Evolutionary conservation across 64 coral and sea anemone species (phyloP).

Genomic region (Catalaphyllia jardinei): DNA sequence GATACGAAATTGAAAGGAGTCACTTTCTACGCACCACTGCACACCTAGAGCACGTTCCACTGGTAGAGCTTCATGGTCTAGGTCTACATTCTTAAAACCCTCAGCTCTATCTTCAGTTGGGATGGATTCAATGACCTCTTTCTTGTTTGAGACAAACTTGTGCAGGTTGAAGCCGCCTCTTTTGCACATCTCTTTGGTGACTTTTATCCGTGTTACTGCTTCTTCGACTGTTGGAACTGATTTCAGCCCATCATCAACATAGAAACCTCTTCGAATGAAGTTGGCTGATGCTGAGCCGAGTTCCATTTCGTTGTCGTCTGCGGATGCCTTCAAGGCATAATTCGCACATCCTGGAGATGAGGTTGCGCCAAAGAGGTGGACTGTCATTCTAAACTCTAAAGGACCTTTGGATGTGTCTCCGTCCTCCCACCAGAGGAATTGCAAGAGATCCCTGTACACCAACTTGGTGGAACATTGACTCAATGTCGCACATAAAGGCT

Average conservation of each 20-base stretch:
- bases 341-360: slow-evolving; percentile 41
- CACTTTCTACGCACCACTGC: not conserved
- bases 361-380: slow-evolving; percentile 46
- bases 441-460: slow-evolving; percentile 19
- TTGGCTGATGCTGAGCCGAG: slow-evolving; percentile 15
- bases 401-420: slow-evolving; percentile 13
- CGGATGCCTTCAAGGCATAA: slow-evolving; percentile 27
- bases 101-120: slow-evolving; percentile 18
- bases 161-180: slow-evolving; percentile 48
- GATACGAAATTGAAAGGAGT: slow-evolving; percentile 14
- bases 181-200: slow-evolving; percentile 24
- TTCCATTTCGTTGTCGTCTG: slow-evolving; percentile 6
- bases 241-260: slow-evolving; percentile 60
- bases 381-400: slow-evolving; percentile 31
- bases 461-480: slow-evolving; percentile 52
- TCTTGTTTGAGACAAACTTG: slow-evolving; percentile 47
- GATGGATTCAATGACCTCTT: slow-evolving; percentile 20
- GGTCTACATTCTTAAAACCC: not conserved
- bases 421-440: slow-evolving; percentile 51
- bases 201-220: slow-evolving; percentile 15
- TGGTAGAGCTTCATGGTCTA: not conserved
- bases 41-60: slow-evolving; percentile 7
- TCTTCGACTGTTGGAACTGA: slow-evolving; percentile 27
- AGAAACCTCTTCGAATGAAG: slow-evolving; percentile 25
- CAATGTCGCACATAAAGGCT: slow-evolving; percentile 22